A percentile compares a stretch with the other conserved stretches of the same genome.
These are phyloP conservation scores for Anhinga rufa DNA, from an alignment of 2,113 vertebrate genomes.

Conservation along the genomic window DNA sequence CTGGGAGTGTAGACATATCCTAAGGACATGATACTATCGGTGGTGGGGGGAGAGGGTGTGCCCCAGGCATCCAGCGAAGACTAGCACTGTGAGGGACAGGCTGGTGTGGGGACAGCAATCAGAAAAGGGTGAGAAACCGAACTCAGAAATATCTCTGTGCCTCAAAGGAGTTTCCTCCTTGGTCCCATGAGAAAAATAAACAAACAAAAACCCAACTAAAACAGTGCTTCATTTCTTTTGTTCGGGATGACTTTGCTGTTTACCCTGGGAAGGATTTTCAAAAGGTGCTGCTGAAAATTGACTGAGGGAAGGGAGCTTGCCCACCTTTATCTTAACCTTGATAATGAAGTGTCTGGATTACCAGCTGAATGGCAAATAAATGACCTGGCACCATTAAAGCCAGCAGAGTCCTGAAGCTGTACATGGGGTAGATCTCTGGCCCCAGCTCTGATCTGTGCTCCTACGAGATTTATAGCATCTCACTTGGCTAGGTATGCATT, in stretches of 20 bases:
- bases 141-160: not conserved
- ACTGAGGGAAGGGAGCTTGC: not conserved
- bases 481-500: not conserved
- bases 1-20: slow-evolving; percentile 12
- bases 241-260: not conserved
- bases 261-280: not conserved
- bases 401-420: not conserved
- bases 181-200: not conserved
- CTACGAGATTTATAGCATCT: accelerated
- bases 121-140: not conserved
- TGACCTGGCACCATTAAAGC: not conserved
- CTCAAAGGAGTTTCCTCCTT: not conserved
- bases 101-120: not conserved
- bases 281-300: not conserved
- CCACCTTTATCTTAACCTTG: not conserved
- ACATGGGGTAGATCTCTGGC: not conserved
- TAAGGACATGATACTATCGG: not conserved
- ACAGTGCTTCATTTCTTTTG: not conserved
- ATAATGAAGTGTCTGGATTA: not conserved
- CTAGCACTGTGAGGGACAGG: not conserved
- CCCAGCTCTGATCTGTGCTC: not conserved
- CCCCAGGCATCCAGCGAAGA: not conserved
- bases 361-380: not conserved
- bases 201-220: not conserved
- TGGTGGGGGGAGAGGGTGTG: not conserved